A percentile compares a stretch with the other conserved stretches of the same genome.
Evolutionary conservation across 2,113 vertebrate species (phyloP).

Genomic region (Phrynosoma blainvillii): DNA sequence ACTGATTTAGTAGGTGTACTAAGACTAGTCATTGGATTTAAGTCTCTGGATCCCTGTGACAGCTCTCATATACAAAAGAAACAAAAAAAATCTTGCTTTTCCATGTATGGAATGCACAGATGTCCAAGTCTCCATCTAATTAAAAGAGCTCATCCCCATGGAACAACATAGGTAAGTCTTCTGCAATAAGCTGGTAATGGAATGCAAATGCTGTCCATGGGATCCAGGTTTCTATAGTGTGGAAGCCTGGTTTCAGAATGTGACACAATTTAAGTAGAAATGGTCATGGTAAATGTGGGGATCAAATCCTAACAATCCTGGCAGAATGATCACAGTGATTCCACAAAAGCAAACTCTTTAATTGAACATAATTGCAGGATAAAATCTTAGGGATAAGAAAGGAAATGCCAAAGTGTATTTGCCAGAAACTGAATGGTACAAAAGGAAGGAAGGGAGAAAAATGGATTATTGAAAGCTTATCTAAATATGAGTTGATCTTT

Average conservation of each 20-base stretch:
- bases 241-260: background rate
- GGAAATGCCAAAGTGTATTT: slow-evolving; percentile 27
- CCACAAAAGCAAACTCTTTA: slow-evolving; percentile 18
- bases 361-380: slow-evolving; percentile 27
- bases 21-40: too few relatives aligned
- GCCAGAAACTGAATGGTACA: slow-evolving; percentile 28
- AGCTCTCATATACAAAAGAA: background rate
- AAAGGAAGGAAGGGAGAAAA: slow-evolving; percentile 36
- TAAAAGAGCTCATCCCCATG: background rate
- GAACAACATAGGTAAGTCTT: background rate
- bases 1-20: too few relatives aligned
- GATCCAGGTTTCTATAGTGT: background rate
- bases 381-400: slow-evolving; percentile 27
- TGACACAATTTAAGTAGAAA: slow-evolving; percentile 7
- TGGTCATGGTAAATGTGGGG: background rate
- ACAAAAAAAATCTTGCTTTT: background rate
- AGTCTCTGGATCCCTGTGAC: too few relatives aligned
- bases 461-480: slow-evolving; percentile 36
- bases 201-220: background rate
- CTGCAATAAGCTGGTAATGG: background rate
- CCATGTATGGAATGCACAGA: too few relatives aligned
- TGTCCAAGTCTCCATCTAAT: background rate
- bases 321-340: slow-evolving; percentile 17
- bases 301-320: background rate
- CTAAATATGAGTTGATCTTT: slow-evolving; percentile 30